Base-by-base conservation (phyloP, 2,888 invertebrate genomes). In the Drosophila paramelanica region DNA sequence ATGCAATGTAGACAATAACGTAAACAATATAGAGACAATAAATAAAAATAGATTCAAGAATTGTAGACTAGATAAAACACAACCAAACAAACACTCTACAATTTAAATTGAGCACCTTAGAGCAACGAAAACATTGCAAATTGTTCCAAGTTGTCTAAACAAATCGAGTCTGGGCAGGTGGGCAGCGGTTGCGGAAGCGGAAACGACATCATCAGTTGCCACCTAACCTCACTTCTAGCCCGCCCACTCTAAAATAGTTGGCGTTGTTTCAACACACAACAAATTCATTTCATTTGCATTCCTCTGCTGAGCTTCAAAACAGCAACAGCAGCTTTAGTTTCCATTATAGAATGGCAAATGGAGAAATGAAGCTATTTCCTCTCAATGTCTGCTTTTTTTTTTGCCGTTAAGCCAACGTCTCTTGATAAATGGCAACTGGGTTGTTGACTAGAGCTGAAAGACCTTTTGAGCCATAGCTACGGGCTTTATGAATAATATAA, bases 241-340 rank as follows among this genome's bases (percentile, higher is more conserved):
- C 17, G n/a, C 23, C 13, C 31, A 45, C 23, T 14, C 33, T 41
- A 31, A 51, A 45, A 42, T 55, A 52, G 65, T 60, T 70, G 47
- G 43, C 64, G 41, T 14, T 77, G 38, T 65, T 73, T 81, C 45
- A 42, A 52, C 56, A 50, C n/a, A 25, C 70, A 67, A 83, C 47
- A 61, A 65, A 72, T 79, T 79, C 66, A 68, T 52, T 61, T 67
- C 64, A 81, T 85, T 85, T 81, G 82, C 81, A 81, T 84, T 68
- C 62, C 53, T 46, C 45, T 36, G 25, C 50, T 55, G 50, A 14
- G 39, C 39, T 14, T 8, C 13, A 13, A 17, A 10, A 11, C 50
- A 14, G 10, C 27, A 27, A 27, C 27, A 27, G 27, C 27, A 45
- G 49, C 56, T 33, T 47, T 42, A 42, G 55, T 43, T 66, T 66